Conservation (phyloP, 1,140 invertebrate species). For the Mamestra configurata region DNA sequence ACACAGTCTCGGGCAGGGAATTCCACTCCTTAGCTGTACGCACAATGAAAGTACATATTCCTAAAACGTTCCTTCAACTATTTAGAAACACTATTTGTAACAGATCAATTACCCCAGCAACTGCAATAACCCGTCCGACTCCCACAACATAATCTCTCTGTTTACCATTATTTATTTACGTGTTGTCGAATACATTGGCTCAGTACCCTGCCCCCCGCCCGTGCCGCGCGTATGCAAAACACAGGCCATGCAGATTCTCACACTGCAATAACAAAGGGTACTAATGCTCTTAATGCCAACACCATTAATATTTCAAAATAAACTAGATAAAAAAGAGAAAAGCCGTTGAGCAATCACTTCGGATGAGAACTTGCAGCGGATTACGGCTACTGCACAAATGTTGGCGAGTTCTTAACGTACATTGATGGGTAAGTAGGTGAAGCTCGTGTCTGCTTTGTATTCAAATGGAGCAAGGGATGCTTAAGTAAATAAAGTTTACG, state of each 20-base stretch:
- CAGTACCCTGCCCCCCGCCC: slow-evolving; percentile 50
- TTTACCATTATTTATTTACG: slow-evolving; percentile 85
- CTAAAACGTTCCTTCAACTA: no score
- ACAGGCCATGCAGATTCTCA: slow-evolving; percentile 75
- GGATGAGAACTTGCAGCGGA: slow-evolving; percentile 64
- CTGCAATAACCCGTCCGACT: neutral
- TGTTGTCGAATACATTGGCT: slow-evolving; percentile 78
- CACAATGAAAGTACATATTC: no score
- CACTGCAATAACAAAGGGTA: slow-evolving; percentile 77
- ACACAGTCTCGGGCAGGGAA: no score
- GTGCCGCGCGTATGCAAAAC: slow-evolving; percentile 25
- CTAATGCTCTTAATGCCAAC: slow-evolving; percentile 81
- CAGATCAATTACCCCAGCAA: slow-evolving; percentile 5
- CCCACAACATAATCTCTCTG: slow-evolving; percentile 61
- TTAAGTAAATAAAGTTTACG: neutral
- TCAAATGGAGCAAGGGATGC: neutral
- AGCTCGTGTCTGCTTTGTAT: neutral
- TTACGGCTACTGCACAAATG: slow-evolving; percentile 13
- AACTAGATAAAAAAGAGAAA: slow-evolving; percentile 76
- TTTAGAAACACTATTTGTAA: no score
- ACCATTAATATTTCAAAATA: slow-evolving; percentile 84
- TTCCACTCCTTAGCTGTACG: no score
- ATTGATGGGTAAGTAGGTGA: neutral
- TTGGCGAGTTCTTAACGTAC: slow-evolving; percentile 6
- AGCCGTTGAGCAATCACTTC: slow-evolving; percentile 34